Evolutionary conservation across 1,140 invertebrate species (phyloP).

Genomic region (Leucophenga varia): DNA sequence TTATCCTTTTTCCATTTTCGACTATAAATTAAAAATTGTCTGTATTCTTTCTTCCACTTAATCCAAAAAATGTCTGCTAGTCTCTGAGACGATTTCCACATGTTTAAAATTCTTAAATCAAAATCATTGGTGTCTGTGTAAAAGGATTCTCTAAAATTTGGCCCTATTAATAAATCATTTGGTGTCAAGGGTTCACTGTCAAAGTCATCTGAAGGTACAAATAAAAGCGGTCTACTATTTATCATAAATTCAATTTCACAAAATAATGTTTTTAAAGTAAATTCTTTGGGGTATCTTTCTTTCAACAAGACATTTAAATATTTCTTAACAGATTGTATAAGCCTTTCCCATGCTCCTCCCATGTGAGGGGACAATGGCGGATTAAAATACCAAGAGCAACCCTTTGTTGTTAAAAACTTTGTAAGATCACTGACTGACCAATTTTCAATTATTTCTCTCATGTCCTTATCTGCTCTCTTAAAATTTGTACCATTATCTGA

Average conservation of each 20-base stretch:
- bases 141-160: conserved; percentile 1
- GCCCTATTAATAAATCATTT: not conserved
- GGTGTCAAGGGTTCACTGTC: not conserved
- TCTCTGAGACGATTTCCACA: too few relatives aligned
- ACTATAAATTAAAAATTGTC: too few relatives aligned
- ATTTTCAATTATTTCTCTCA: conserved; percentile 16
- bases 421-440: conserved; percentile 13
- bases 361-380: not conserved
- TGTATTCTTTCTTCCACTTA: too few relatives aligned
- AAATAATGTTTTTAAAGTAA: not conserved
- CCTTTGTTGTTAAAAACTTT: conserved; percentile 16
- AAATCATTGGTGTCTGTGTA: not conserved
- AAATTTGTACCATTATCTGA: conserved; percentile 56
- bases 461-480: conserved; percentile 30
- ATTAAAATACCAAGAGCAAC: conserved; percentile 18
- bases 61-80: too few relatives aligned
- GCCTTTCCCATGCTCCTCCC: not conserved
- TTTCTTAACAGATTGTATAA: too few relatives aligned
- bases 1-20: too few relatives aligned
- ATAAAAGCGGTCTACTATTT: not conserved
- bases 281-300: conserved; percentile 17
- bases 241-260: not conserved
- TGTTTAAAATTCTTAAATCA: too few relatives aligned
- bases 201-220: not conserved
- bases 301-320: not conserved